Base-by-base conservation (phyloP, 2,888 invertebrate genomes). In the Vannuccia rotundouncinata region DNA sequence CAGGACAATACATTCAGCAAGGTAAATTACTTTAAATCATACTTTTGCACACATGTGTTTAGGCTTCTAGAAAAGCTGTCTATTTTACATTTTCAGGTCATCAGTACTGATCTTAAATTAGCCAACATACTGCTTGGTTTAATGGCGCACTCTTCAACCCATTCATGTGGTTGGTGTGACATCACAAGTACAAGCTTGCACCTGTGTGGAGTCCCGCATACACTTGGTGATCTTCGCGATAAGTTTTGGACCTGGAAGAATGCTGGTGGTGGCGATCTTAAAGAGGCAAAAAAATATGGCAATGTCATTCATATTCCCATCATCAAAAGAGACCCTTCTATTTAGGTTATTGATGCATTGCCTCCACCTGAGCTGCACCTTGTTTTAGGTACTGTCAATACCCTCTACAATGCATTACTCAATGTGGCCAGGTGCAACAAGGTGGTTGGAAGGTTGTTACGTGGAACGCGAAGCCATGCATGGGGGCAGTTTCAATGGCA, bases 51-150 rank as follows among this genome's bases (percentile, higher is more conserved):
- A 45, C 45, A 45, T 45, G 45, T 45, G 45, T 45, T 45, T 45
- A 45, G 45, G 45, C 45, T 45, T 45, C 45, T 45, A 45, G 45
- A 45, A 45, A 45, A 45, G 45, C 45, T 45, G 5, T 45, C 5
- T 45, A 45, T 45, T 45, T 45, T 45, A 45, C 45, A 45, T 45
- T 45, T 45, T 45, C 45, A 45, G 45, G 45, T 45, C 75, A 75
- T 75, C 75, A 30, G 29, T 13, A 29, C 29, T 30, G 75, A 75
- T 30, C 75, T 75, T 29, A 75, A 75, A 30, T 30, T 75, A 29
- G 75, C 75, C 75, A 75, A 75, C 75, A 75, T 75, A 29, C 75
- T 75, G 28, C 75, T 75, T 30, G 75, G 75, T 30, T 75, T 75
- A 30, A 75, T 75, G 75, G 75, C 75, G 29, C 75, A 75, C 75